Evolutionary conservation across 2,888 invertebrate species (phyloP).

Genomic region (Caenorhabditis plicata): DNA sequence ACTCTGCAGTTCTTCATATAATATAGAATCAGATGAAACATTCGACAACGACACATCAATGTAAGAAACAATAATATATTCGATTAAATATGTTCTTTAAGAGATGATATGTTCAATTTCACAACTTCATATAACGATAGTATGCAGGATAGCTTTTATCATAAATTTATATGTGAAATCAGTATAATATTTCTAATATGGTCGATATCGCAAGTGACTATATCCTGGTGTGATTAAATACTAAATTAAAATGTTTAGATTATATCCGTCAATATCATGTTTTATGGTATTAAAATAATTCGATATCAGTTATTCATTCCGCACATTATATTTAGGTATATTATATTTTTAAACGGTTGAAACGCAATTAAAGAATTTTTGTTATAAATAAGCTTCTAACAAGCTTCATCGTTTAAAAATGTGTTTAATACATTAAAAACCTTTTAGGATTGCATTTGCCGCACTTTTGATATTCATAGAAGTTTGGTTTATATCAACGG

Average conservation of each 20-base stretch:
- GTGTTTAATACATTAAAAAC: no score
- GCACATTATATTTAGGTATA: constrained; percentile 49
- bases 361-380: constrained; percentile 1
- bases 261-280: constrained; percentile 49
- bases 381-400: constrained; percentile 7
- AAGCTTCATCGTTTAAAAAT: neutral
- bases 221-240: neutral
- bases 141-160: no score
- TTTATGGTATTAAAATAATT: constrained; percentile 53
- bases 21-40: neutral
- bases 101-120: neutral
- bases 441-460: neutral
- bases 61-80: no score
- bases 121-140: no score
- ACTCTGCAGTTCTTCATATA: constrained; percentile 15
- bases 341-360: neutral
- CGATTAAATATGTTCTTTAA: no score
- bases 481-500: constrained; percentile 9
- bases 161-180: constrained; percentile 10
- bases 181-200: constrained; percentile 37
- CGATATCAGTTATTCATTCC: constrained; percentile 53
- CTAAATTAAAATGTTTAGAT: constrained; percentile 19
- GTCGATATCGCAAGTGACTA: constrained; percentile 32
- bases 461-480: constrained; percentile 1
- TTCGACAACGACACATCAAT: no score